Percentiles rank a stretch among this genome's conserved stretches.
These are phyloP conservation scores for Labrus mixtus DNA, from an alignment of 2,113 vertebrate genomes.

Conservation along the genomic window DNA sequence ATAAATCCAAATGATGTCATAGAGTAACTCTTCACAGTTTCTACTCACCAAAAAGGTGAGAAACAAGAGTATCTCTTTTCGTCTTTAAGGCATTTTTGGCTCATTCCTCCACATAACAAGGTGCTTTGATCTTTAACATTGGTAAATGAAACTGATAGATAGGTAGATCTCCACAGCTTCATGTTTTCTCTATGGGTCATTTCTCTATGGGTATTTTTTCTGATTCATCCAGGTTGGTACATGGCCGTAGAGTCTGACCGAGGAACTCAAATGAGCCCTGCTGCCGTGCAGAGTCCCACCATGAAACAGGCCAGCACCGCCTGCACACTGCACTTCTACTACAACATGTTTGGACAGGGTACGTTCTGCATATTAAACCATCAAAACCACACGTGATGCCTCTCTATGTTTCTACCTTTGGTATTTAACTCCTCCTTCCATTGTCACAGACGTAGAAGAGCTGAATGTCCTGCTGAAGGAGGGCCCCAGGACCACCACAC, in stretches of 20 bases:
- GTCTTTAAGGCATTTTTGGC: background rate
- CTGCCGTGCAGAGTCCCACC: constrained; percentile 74
- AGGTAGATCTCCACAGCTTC: background rate
- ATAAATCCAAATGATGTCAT: too few relatives aligned
- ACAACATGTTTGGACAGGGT: constrained; percentile 80
- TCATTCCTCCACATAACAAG: background rate
- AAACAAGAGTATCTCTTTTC: background rate
- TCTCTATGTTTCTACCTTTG: background rate
- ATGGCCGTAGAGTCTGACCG: constrained; percentile 68
- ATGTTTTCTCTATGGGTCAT: too few relatives aligned
- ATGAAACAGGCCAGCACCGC: constrained; percentile 74
- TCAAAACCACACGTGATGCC: background rate
- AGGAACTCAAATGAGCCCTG: constrained; percentile 69
- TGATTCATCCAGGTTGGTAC: constrained; percentile 77
- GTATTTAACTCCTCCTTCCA: background rate
- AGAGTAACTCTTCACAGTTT: too few relatives aligned
- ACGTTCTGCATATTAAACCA: constrained; percentile 9
- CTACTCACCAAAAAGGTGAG: too few relatives aligned
- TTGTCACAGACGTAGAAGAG: constrained; percentile 62
- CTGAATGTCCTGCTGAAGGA: constrained; percentile 74
- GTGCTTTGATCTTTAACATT: background rate
- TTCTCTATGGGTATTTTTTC: background rate
- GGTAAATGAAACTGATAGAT: background rate
- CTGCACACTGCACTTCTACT: constrained; percentile 80
- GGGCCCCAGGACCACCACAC: constrained; percentile 58